These are phyloP conservation scores for Nudaria mundana DNA, from an alignment of 2,888 invertebrate genomes.

Conservation along the genomic window DNA sequence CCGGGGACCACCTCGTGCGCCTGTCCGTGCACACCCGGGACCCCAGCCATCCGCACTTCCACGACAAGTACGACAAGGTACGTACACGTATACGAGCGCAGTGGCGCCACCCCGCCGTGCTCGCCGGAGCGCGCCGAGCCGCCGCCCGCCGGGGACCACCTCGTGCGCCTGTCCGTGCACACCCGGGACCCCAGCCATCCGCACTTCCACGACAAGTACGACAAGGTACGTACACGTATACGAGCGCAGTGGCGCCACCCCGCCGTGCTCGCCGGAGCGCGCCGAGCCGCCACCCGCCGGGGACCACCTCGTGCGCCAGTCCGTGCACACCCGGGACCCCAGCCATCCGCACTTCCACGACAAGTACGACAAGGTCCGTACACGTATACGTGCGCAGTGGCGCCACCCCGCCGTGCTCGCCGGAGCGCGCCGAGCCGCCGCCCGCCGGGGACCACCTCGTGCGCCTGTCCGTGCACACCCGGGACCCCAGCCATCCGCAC, in stretches of 20 bases:
- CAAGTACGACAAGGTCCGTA: no score
- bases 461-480: conserved; percentile 84
- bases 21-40: conserved; percentile 86
- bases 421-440: conserved; percentile 36
- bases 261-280: no score
- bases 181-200: conserved; percentile 85
- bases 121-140: conserved; percentile 54
- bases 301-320: no score
- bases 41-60: conserved; percentile 84
- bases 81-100: neutral
- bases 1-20: conserved; percentile 86
- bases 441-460: conserved; percentile 85
- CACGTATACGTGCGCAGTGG: no score
- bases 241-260: no score
- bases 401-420: conserved; percentile 85
- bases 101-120: conserved; percentile 84
- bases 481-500: conserved; percentile 84
- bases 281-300: no score
- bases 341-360: no score
- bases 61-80: conserved; percentile 82
- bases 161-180: conserved; percentile 87
- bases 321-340: no score
- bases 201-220: conserved; percentile 83
- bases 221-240: conserved; percentile 58
- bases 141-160: conserved; percentile 77